Conservation (phyloP, 2,797 vertebrate species). For the Acipenser transmontanus region DNA sequence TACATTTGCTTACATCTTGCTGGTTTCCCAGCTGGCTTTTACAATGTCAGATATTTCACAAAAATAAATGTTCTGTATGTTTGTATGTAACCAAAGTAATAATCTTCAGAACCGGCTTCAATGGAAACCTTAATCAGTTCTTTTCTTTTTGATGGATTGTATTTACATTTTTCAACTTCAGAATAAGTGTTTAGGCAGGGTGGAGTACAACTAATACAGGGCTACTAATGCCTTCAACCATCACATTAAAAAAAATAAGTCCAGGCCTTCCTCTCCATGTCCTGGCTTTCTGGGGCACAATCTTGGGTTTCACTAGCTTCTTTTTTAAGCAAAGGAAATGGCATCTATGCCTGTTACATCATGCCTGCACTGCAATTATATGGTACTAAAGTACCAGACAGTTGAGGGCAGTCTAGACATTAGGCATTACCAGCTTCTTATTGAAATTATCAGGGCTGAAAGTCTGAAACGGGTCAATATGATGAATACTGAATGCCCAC, state of each 20-base stretch:
- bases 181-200: not conserved
- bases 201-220: not conserved
- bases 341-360: slow-evolving; percentile 1
- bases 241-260: not conserved
- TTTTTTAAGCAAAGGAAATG: not conserved
- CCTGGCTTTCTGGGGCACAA: not conserved
- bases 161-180: not conserved
- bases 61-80: too few species aligned
- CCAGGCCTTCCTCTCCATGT: not conserved
- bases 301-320: slow-evolving; percentile 1
- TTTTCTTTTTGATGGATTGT: not conserved
- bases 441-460: not conserved
- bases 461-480: not conserved
- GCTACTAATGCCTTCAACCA: not conserved
- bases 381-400: not conserved
- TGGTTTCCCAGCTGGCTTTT: too few species aligned
- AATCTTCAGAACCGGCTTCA: not conserved
- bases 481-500: not conserved
- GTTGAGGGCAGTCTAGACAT: not conserved
- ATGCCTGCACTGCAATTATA: slow-evolving; percentile 7
- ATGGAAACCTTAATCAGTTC: not conserved
- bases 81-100: too few species aligned
- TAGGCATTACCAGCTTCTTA: not conserved
- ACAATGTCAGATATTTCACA: too few species aligned
- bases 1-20: too few species aligned